Evolutionary conservation across 2,888 invertebrate genomes (phyloP).

Genomic region (Steinernema carpocapsae): DNA sequence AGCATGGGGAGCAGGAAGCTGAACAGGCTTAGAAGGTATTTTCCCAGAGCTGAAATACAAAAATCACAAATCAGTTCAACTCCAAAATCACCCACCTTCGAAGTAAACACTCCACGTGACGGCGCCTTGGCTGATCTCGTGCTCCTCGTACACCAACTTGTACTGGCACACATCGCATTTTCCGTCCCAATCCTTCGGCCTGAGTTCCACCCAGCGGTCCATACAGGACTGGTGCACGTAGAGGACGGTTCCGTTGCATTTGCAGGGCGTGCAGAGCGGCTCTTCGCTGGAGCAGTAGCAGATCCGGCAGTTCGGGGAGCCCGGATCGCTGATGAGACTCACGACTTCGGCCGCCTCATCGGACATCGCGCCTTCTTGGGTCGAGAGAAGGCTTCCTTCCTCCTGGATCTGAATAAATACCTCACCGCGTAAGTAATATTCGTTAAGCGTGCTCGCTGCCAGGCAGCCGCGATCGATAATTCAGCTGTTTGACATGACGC

Average conservation of each 20-base stretch:
- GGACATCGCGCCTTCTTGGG: background rate
- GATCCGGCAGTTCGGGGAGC: conserved; percentile 21
- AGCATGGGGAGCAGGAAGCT: background rate
- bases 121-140: conserved; percentile 1
- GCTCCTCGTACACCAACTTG: conserved; percentile 3
- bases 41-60: conserved; percentile 11
- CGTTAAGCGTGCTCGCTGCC: conserved; percentile 1
- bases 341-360: conserved; percentile 18
- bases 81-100: background rate
- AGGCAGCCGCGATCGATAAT: conserved; percentile 4
- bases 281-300: conserved; percentile 12
- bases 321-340: background rate
- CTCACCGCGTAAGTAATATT: conserved; percentile 29
- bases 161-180: conserved; percentile 20
- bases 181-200: conserved; percentile 19
- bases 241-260: conserved; percentile 8
- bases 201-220: conserved; percentile 15
- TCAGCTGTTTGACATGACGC: conserved; percentile 17
- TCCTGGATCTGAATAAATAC: too few relatives aligned
- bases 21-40: conserved; percentile 1
- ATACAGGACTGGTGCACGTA: background rate
- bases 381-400: background rate
- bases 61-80: background rate
- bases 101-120: conserved; percentile 15
- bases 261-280: conserved; percentile 5